Conservation (phyloP, 2,113 vertebrate species). For the Acanthochromis polyacanthus region DNA sequence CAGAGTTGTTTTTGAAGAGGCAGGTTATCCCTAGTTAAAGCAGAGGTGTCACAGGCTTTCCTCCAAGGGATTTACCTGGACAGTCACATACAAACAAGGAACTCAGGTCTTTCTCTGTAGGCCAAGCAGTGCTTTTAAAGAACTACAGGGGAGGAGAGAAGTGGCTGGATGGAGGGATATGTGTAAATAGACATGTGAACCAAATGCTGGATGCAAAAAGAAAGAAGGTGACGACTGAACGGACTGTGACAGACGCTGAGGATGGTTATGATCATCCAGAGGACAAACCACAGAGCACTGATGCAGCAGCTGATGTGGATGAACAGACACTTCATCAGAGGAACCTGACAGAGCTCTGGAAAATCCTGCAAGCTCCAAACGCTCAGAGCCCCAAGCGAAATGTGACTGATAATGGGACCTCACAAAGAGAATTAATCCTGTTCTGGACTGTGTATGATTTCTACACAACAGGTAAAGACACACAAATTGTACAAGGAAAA, state of each 20-base stretch:
- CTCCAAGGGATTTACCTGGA: background rate
- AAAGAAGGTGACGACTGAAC: background rate
- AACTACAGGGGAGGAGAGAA: background rate
- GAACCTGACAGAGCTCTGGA: no score
- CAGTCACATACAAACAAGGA: background rate
- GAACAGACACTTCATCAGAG: background rate
- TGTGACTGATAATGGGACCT: background rate
- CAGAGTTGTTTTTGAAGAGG: background rate
- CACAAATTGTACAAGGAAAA: no score
- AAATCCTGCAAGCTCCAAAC: no score
- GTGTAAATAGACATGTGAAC: background rate
- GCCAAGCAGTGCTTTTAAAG: background rate
- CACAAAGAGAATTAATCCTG: background rate
- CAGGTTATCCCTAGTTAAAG: background rate
- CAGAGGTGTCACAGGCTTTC: background rate
- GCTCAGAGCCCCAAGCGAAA: background rate
- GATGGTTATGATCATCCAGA: background rate
- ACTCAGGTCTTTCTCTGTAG: slow-evolving; percentile 2
- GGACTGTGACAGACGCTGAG: background rate
- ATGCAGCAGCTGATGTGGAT: background rate
- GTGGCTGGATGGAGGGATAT: background rate
- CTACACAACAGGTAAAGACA: no score
- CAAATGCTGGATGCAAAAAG: background rate
- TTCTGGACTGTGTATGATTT: no score
- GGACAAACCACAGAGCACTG: background rate